A percentile compares a stretch with the other conserved stretches of the same genome.
Evolutionary conservation across 2,797 vertebrate genomes (phyloP).

Genomic region (Pseudochirops corinnae): DNA sequence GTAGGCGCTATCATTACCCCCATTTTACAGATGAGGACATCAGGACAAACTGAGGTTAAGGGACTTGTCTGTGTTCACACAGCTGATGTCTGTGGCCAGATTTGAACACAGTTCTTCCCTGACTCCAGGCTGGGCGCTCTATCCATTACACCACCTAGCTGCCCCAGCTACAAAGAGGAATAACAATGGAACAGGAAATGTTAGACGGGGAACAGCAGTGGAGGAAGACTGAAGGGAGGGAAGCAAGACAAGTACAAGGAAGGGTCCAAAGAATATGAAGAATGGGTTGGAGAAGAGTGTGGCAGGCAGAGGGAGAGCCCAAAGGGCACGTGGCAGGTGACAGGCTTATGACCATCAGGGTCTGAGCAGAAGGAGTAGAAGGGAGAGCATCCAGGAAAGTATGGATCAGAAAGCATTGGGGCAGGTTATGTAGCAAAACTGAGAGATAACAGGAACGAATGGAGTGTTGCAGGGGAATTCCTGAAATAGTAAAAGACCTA

Average conservation of each 20-base stretch:
- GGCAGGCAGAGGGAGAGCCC: not conserved
- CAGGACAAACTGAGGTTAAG: not conserved
- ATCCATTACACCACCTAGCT: not conserved
- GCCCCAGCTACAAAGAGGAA: not conserved
- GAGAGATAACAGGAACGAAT: not conserved
- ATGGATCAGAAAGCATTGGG: not conserved
- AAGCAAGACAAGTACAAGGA: not conserved
- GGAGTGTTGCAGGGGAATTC: not conserved
- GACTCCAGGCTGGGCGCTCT: not conserved
- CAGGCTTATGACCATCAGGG: not conserved
- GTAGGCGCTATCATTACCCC: not conserved
- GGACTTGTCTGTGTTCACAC: not conserved
- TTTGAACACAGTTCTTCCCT: not conserved
- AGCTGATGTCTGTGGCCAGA: not conserved
- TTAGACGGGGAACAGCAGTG: not conserved
- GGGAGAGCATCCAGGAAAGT: not conserved
- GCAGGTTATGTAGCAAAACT: not conserved
- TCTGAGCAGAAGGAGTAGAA: not conserved
- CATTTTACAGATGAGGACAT: not conserved
- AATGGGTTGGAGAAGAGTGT: not conserved
- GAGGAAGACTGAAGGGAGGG: not conserved
- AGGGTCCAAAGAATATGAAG: not conserved
- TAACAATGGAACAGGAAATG: not conserved
- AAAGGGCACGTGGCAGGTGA: not conserved
- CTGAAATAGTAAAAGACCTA: not conserved